Evolutionary conservation across 2,888 invertebrate genomes (phyloP).

Genomic region (Drosophila ustulata): DNA sequence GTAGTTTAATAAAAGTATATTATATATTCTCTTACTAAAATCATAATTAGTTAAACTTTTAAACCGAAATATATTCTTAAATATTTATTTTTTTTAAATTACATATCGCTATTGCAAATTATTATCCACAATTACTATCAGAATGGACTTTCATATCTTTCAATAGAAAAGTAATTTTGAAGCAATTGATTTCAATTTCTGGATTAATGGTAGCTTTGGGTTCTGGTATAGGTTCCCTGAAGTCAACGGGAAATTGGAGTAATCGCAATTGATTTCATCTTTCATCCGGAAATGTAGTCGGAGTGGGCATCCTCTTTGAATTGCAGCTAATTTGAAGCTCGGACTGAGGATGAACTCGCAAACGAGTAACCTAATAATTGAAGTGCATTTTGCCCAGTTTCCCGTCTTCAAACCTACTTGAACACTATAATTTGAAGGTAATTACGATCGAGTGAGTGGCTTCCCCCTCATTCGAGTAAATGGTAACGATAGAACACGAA

Average conservation of each 20-base stretch:
- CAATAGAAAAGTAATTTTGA: not conserved
- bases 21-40: too few relatives aligned
- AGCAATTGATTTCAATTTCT: not conserved
- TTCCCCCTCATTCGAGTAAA: slow-evolving; percentile 5
- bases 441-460: slow-evolving; percentile 42
- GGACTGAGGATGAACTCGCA: slow-evolving; percentile 26
- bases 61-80: too few relatives aligned
- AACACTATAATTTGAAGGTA: slow-evolving; percentile 73
- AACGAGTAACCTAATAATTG: slow-evolving; percentile 63
- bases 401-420: slow-evolving; percentile 48
- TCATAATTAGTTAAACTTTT: too few relatives aligned
- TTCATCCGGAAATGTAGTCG: slow-evolving; percentile 17
- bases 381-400: slow-evolving; percentile 44
- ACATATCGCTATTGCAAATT: too few relatives aligned
- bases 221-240: not conserved
- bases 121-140: too few relatives aligned
- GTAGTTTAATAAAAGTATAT: too few relatives aligned
- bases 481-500: slow-evolving; percentile 39
- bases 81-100: too few relatives aligned
- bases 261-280: slow-evolving; percentile 13
- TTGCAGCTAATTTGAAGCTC: slow-evolving; percentile 53
- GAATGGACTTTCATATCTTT: too few relatives aligned
- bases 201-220: not conserved
- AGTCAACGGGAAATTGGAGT: slow-evolving; percentile 1
- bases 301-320: slow-evolving; percentile 21